Base-by-base conservation (phyloP, 2,113 vertebrate species). In the Cyprichromis sp. region DNA sequence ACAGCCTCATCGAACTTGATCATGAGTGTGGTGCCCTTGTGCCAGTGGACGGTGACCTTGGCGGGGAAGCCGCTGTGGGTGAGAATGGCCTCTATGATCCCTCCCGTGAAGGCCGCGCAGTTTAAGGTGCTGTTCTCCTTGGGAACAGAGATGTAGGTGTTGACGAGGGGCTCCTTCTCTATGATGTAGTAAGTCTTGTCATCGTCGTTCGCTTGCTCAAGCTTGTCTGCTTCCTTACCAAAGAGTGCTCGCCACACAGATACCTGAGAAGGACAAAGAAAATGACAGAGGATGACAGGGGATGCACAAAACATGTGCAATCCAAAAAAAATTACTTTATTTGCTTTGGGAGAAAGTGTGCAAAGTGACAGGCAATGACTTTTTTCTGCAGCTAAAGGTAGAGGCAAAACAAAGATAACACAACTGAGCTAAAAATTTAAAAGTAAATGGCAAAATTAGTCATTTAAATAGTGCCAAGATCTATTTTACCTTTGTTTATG, bases 1-100 rank as follows among this genome's bases (percentile, higher is more conserved):
- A 98, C 97, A 0, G 95, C 96, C 83, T 98, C 97, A 6, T 97
- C 97, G 2, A 98, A 98, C 92, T 97, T 97, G 91, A 98, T 97
- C 97, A 98, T 98, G 47, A 98, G 97, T 0, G 97, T 98, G 92
- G 97, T 98, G 68, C 98, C 97, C 91, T 98, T 98, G 94, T 98
- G 97, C 97, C 98, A 98, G 93, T 98, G 97, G 0, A 97, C 97
- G 0, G 97, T 98, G 54, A 98, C 98, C 92, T 97, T 97, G 90
- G 98, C 97, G 0, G 97, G 97, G 92, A 98, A 98, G 55, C 97
- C 97, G 3, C 97, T 97, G 95, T 97, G 97, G 0, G 95, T 94
- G 34, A 98, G 95, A 31, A 98, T 94, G 7, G 97, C 97, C 90
- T 98, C 97, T 81, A 97, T 94, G 4, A 98, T 93, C 63, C 97